Evolutionary conservation across 2,113 vertebrate species (phyloP).

Genomic region (Oriolus oriolus): DNA sequence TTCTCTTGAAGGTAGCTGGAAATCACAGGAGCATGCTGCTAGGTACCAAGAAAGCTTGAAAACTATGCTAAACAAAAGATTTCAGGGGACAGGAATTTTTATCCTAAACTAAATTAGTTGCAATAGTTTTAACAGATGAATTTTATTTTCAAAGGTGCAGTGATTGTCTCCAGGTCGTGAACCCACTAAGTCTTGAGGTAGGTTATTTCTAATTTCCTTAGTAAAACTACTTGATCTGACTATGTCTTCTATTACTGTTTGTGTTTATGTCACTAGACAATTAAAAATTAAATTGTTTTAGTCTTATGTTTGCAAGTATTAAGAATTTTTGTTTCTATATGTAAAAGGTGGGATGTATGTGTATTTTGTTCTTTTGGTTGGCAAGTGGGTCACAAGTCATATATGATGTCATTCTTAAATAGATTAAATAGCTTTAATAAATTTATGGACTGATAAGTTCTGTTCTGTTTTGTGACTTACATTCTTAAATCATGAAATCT

Average conservation of each 20-base stretch:
- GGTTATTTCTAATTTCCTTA: neutral
- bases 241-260: neutral
- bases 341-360: neutral
- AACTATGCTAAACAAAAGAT: neutral
- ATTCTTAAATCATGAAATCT: neutral
- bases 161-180: neutral
- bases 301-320: neutral
- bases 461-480: neutral
- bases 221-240: neutral
- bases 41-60: neutral
- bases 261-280: neutral
- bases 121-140: neutral
- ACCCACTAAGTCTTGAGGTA: neutral
- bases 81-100: neutral
- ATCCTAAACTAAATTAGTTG: neutral
- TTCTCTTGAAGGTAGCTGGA: neutral
- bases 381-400: neutral
- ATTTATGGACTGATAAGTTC: neutral
- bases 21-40: neutral
- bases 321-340: neutral
- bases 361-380: neutral
- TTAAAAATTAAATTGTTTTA: neutral
- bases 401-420: neutral
- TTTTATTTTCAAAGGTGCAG: constrained; percentile 34
- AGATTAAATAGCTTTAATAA: neutral